Base-by-base conservation (phyloP, 2,888 invertebrate genomes). In the Lymantria dispar region DNA sequence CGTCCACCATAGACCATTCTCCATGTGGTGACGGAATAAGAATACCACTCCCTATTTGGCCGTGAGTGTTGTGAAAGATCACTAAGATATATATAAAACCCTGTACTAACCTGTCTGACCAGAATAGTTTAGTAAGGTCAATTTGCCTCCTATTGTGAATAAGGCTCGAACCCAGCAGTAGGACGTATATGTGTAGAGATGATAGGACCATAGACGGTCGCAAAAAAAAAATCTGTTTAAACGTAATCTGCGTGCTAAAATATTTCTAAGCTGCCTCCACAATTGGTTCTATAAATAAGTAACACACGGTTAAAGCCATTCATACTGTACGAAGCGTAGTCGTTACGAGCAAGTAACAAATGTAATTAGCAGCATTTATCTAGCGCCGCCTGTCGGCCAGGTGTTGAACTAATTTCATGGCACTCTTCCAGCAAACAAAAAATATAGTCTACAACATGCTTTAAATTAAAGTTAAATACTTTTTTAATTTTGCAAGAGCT, bases 281-380 rank as follows among this genome's bases (percentile, higher is more conserved):
- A 44, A 39, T 40, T 36, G 43, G 39, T 52, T 40, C 48, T 48
- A 49, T 43, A 47, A 50, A 48, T 22, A 22, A 22, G 5, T 22
- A 22, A 22, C 22, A 22, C 22, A 22, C 22, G 22, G 22, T 5
- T 3, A 22, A 22, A 22, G 5, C 22, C 22, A 22, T 22, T 22
- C 22, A 3, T 22, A 22, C 22, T 3, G 22, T 22, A 22, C 22
- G 22, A 3, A 22, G 22, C 47, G 22, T 51, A 48, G 49, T 33
- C 40, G 55, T 58, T 47, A 40, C 36, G 15, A 49, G 56, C 37
- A 56, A 58, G 59, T 64, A 70, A 73, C 61, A 62, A 71, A 68
- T 67, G 74, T 75, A 80, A 78, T 82, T 80, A 79, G 67, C 71
- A 67, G 62, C 72, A 70, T 78, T 84, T 82, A 85, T 83, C 65